Base-by-base conservation (phyloP, 1,140 invertebrate genomes). In the Scaptomyza montana region DNA sequence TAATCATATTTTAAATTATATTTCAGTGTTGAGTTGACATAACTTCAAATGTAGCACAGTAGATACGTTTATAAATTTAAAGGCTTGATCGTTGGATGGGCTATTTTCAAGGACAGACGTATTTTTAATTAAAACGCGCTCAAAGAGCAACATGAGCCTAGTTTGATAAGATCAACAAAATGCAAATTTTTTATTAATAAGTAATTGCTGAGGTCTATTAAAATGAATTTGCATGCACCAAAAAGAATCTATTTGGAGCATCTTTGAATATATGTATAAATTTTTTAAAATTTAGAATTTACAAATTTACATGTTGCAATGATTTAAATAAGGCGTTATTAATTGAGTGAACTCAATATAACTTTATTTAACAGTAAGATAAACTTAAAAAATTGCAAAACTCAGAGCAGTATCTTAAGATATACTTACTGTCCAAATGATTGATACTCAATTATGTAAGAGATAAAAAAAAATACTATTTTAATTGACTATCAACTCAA, bases 171-270 rank as follows among this genome's bases (percentile, higher is more conserved):
- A 89, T 89, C 84, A 71, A 59, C 66, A 64, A 75, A 43, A 66
- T 59, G 53, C 60, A 59, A 59, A 70, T 55, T 61, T 73, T 73
- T 73, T 50, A 73, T 73, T 73, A 55, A 67, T 19, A 46, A 59
- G 21, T 65, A 80, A 67, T 60, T 63, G 74, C 33, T 28, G 60
- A 56, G 62, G 67, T 61, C 63, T 73, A 69, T 77, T 69, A 46
- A 85, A 77, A 82, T 74, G 84, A 89, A 82, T 87, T 89, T 89
- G 76, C 82, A 81, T 69, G 51, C 62, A 74, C 39, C 68, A 61
- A 55, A 86, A 81, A 84, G 5, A 56, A 87, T 87, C 82, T 89
- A 87, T 87, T 82, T 25, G 19, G 82, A 72, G 46, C 82, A 87
- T 87, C 82, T 73, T 19, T 74, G 39, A 61, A 66, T 47, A 73